Conservation (phyloP, 2,888 invertebrate genomes). For the Eilema caniola region DNA sequence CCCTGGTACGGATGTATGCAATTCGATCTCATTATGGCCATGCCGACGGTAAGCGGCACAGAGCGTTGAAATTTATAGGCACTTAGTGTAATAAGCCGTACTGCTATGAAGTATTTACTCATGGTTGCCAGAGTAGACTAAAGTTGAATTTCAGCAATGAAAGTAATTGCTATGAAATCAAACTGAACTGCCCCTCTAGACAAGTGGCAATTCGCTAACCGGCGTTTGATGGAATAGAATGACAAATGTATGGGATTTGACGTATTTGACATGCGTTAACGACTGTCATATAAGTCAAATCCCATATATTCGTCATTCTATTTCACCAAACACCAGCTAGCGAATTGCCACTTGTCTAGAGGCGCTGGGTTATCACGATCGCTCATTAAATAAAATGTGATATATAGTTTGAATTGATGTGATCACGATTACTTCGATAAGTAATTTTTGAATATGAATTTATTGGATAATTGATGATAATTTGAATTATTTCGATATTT, state of each 20-base stretch:
- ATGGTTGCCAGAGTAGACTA: constrained; percentile 32
- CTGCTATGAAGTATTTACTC: constrained; percentile 28
- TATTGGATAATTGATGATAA: too few relatives aligned
- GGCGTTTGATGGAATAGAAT: too few relatives aligned
- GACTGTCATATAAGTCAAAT: too few relatives aligned
- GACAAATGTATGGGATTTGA: too few relatives aligned
- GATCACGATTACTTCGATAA: neutral
- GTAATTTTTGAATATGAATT: too few relatives aligned
- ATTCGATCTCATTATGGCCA: constrained; percentile 44
- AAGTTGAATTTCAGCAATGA: neutral
- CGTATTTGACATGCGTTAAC: too few relatives aligned
- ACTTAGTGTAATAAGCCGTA: constrained; percentile 54
- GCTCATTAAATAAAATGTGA: neutral
- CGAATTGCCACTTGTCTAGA: too few relatives aligned
- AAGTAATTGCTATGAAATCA: neutral
- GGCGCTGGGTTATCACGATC: neutral
- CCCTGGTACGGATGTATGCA: constrained; percentile 29
- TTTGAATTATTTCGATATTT: too few relatives aligned
- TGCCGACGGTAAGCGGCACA: constrained; percentile 45
- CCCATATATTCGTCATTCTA: too few relatives aligned
- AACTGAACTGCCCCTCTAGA: too few relatives aligned
- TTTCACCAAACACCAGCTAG: too few relatives aligned
- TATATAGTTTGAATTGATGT: neutral
- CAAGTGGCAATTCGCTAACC: too few relatives aligned
- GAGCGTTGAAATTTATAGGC: constrained; percentile 54